Evolutionary conservation across 2,888 invertebrate species (phyloP).

Genomic region (Drosophila neutralis): DNA sequence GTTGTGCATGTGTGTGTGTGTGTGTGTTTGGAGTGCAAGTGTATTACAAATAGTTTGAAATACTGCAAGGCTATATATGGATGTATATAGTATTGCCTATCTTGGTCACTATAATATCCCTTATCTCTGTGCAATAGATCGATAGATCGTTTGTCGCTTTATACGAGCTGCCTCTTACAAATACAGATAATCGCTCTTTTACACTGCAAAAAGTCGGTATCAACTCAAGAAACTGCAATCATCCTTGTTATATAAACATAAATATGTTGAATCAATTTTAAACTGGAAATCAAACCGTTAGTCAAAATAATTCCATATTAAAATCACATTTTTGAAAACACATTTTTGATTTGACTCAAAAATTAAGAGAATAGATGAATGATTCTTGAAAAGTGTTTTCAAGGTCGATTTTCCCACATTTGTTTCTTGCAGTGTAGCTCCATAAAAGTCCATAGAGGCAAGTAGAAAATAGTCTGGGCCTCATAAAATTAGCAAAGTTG

Average conservation of each 20-base stretch:
- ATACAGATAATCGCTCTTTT: conserved; percentile 39
- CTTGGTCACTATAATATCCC: conserved; percentile 41
- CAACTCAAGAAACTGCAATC: neutral
- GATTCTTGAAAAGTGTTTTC: neutral
- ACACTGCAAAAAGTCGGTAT: conserved; percentile 25
- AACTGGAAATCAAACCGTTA: neutral
- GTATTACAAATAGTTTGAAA: conserved; percentile 17
- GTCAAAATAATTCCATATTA: neutral
- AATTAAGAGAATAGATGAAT: neutral
- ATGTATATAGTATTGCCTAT: conserved; percentile 32
- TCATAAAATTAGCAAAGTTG: conserved; percentile 36
- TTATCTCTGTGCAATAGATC: conserved; percentile 52
- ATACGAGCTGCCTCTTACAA: conserved; percentile 50
- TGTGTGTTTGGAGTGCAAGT: neutral
- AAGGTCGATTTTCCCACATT: neutral
- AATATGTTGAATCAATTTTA: neutral
- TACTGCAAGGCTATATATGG: conserved; percentile 7
- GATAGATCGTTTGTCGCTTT: conserved; percentile 48
- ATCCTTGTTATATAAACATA: neutral
- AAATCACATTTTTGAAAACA: neutral
- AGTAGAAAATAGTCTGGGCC: conserved; percentile 15
- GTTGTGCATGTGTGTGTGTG: neutral
- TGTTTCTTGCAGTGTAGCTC: conserved; percentile 27
- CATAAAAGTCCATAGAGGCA: conserved; percentile 25
- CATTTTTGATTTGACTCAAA: neutral